Evolutionary conservation across 2,888 invertebrate genomes (phyloP).

Genomic region (Ennomos fuscantarius): DNA sequence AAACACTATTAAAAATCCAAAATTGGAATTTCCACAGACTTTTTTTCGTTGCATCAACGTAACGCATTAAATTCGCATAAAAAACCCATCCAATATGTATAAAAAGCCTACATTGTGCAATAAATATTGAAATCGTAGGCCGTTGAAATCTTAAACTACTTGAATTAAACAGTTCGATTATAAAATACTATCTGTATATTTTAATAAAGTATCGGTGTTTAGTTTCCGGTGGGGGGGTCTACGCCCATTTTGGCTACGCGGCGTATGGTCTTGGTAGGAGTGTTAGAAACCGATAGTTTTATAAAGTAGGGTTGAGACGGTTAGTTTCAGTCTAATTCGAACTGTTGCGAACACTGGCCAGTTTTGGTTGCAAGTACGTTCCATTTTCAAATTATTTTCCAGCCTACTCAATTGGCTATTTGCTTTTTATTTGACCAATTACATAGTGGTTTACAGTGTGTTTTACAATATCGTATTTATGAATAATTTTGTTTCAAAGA

Average conservation of each 20-base stretch:
- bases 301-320: constrained; percentile 57
- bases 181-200: constrained; percentile 8
- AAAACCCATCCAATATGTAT: constrained; percentile 1
- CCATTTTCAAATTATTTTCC: constrained; percentile 28
- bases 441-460: neutral
- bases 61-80: neutral
- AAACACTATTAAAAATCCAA: too few species aligned
- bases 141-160: constrained; percentile 32
- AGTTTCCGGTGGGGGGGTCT: constrained; percentile 20
- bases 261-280: constrained; percentile 48
- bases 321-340: constrained; percentile 57
- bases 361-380: constrained; percentile 57
- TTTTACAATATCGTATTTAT: neutral
- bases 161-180: constrained; percentile 16
- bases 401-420: neutral
- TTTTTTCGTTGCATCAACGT: too few species aligned
- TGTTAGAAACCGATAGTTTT: constrained; percentile 45
- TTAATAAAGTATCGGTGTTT: constrained; percentile 18
- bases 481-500: too few species aligned
- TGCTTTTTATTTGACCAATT: neutral
- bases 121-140: constrained; percentile 17
- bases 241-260: constrained; percentile 19
- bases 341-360: constrained; percentile 54
- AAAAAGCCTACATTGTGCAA: constrained; percentile 8
- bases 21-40: too few species aligned